phyloP scores from a whole-genome alignment of 2,888 invertebrate species.

The Pyrrhosoma nymphula region DNA sequence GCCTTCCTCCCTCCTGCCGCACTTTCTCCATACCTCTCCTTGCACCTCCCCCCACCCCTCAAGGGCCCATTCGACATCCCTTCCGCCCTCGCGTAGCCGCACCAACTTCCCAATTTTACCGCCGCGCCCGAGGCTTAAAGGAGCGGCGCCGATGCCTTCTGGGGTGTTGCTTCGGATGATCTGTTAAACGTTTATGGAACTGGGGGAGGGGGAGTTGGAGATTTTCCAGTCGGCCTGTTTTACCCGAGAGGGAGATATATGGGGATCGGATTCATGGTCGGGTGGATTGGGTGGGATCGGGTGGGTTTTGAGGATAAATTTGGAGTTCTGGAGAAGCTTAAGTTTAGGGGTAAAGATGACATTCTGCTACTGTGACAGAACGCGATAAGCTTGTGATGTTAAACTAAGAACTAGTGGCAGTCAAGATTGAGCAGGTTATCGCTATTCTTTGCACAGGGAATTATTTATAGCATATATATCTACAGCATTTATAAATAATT shows the following conservation, averaged over 20 bases:
- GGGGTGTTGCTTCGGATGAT: slow-evolving; percentile 24
- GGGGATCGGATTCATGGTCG: slow-evolving; percentile 10
- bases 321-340: not conserved
- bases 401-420: too few relatives aligned
- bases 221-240: slow-evolving; percentile 45
- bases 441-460: too few relatives aligned
- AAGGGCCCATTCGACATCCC: too few relatives aligned
- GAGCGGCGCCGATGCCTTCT: slow-evolving; percentile 2
- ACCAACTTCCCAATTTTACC: slow-evolving; percentile 34
- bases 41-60: not conserved
- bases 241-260: slow-evolving; percentile 4
- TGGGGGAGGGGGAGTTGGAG: not conserved
- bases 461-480: too few relatives aligned
- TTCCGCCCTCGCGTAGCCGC: not conserved
- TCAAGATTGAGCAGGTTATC: too few relatives aligned
- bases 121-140: not conserved
- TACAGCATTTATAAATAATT: too few relatives aligned
- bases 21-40: not conserved
- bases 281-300: not conserved
- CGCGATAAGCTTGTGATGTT: too few relatives aligned
- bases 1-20: not conserved
- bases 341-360: not conserved
- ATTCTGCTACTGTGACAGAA: too few relatives aligned
- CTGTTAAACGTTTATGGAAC: slow-evolving; percentile 61
- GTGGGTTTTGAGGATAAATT: not conserved